phyloP scores from a whole-genome alignment of 1,140 invertebrate species.

The Drosophila kikkawai region DNA sequence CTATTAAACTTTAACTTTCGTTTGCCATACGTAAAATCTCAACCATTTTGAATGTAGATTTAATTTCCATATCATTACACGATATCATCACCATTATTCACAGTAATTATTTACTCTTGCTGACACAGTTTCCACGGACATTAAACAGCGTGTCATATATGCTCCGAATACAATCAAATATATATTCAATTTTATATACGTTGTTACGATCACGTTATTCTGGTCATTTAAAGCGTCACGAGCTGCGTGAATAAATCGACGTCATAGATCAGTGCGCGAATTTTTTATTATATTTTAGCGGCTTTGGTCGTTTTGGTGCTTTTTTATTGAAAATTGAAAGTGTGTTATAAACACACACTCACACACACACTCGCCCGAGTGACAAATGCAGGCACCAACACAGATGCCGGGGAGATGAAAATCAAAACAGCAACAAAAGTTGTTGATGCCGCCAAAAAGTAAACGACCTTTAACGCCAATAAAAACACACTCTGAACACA shows the following conservation, averaged over 20 bases:
- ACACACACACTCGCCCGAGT: conserved; percentile 22
- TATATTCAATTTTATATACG: conserved; percentile 45
- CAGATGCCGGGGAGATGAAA: conserved; percentile 66
- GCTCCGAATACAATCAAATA: conserved; percentile 33
- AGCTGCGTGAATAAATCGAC: conserved; percentile 71
- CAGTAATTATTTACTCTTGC: conserved; percentile 15
- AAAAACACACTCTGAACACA: conserved; percentile 64
- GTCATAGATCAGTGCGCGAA: conserved; percentile 76
- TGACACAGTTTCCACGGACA: conserved; percentile 40
- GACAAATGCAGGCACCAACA: conserved; percentile 37
- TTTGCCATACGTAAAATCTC: background rate
- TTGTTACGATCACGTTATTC: conserved; percentile 63
- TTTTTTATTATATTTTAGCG: conserved; percentile 48
- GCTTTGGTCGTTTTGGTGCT: conserved; percentile 35
- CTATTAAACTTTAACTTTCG: background rate
- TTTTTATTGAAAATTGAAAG: conserved; percentile 83
- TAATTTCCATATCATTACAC: conserved; percentile 24
- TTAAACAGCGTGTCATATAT: conserved; percentile 10
- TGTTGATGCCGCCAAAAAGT: conserved; percentile 83
- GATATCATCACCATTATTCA: conserved; percentile 3
- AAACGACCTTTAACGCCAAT: conserved; percentile 83
- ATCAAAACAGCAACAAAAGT: conserved; percentile 82
- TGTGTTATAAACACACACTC: conserved; percentile 65
- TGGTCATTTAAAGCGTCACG: conserved; percentile 67
- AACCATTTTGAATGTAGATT: conserved; percentile 1